These are phyloP conservation scores for Sebastolobus alascanus DNA, from an alignment of 2,797 vertebrate species.

Conservation along the genomic window DNA sequence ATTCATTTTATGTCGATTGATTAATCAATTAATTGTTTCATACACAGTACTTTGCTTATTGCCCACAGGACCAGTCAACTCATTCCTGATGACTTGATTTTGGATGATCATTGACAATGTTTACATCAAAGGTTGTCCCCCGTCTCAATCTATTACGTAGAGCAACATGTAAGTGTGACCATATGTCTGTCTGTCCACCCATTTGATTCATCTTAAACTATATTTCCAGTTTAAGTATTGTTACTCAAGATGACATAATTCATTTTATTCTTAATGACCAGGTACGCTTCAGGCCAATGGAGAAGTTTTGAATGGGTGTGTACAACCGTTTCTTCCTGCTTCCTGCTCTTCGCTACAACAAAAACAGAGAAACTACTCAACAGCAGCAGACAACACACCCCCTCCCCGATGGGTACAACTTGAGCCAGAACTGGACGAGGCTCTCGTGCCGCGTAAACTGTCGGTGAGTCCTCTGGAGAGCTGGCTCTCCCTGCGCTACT, in stretches of 20 bases:
- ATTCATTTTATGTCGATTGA: neutral
- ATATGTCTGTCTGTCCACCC: neutral
- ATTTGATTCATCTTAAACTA: neutral
- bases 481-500: slow-evolving; percentile 91
- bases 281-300: slow-evolving; percentile 68
- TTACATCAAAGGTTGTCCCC: slow-evolving; percentile 75
- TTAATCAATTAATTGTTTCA: neutral
- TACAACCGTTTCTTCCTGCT: slow-evolving; percentile 38
- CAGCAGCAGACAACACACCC: slow-evolving; percentile 78
- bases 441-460: slow-evolving; percentile 92
- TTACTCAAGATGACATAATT: neutral
- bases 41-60: neutral
- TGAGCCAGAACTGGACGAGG: slow-evolving; percentile 91
- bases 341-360: slow-evolving; percentile 43
- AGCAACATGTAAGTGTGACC: slow-evolving; percentile 76
- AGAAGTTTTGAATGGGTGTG: slow-evolving; percentile 55
- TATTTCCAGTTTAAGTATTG: neutral
- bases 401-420: slow-evolving; percentile 82
- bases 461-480: slow-evolving; percentile 94
- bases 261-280: slow-evolving; percentile 37
- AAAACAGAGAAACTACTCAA: slow-evolving; percentile 79
- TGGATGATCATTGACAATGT: slow-evolving; percentile 75
- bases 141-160: slow-evolving; percentile 70
- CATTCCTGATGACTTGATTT: slow-evolving; percentile 52
- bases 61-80: slow-evolving; percentile 44